Conservation (phyloP, 2,113 vertebrate genomes). For the Cheirogaleus medius region DNA sequence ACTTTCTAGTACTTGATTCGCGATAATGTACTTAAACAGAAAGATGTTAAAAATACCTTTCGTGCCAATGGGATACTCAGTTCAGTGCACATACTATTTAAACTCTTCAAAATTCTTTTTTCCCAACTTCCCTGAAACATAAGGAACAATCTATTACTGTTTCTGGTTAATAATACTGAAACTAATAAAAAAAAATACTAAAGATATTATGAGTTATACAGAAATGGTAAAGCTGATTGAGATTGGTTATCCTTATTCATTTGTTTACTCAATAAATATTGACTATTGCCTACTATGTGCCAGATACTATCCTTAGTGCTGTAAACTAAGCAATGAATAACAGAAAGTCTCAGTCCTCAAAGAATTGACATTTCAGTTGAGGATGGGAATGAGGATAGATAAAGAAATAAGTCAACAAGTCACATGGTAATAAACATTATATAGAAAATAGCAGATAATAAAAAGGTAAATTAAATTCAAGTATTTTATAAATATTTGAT, state of each 20-base stretch:
- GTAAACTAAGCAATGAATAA: not conserved
- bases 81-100: constrained; percentile 98
- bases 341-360: not conserved
- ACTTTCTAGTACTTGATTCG: constrained; percentile 20
- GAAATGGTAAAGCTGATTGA: constrained; percentile 5
- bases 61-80: constrained; percentile 93
- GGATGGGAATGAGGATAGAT: not conserved
- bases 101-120: constrained; percentile 96
- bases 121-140: constrained; percentile 94
- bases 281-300: not conserved
- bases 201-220: not conserved
- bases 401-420: not conserved
- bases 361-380: not conserved
- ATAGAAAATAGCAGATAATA: constrained; percentile 14
- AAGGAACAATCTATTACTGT: constrained; percentile 32
- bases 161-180: not conserved
- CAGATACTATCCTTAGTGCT: not conserved
- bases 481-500: constrained; percentile 31
- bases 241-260: not conserved
- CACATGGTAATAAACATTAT: not conserved
- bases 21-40: constrained; percentile 26
- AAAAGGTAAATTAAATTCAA: constrained; percentile 43
- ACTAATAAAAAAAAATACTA: constrained; percentile 6
- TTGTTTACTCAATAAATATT: constrained; percentile 22
- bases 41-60: constrained; percentile 86